Evolutionary conservation across 1,140 invertebrate genomes (phyloP).

Genomic region (Oryzaephilus surinamensis): DNA sequence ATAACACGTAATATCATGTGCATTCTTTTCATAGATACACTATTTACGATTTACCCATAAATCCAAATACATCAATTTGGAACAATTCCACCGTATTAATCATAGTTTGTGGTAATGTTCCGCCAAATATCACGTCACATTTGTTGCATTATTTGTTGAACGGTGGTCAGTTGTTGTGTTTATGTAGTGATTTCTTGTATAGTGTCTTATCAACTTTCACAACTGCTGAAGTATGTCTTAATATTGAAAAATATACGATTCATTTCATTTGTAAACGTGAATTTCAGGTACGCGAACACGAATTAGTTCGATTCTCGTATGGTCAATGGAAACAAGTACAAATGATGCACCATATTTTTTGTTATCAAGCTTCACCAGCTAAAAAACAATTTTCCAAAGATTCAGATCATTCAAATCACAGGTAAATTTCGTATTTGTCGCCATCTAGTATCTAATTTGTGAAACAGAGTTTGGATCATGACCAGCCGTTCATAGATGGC

Average conservation of each 20-base stretch:
- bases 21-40: slow-evolving; percentile 51
- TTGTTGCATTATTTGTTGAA: slow-evolving; percentile 61
- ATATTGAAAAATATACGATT: too few species aligned
- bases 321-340: slow-evolving; percentile 70
- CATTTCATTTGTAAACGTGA: too few species aligned
- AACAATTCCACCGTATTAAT: slow-evolving; percentile 59
- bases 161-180: slow-evolving; percentile 66
- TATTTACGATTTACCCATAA: slow-evolving; percentile 57
- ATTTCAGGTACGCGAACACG: slow-evolving; percentile 59
- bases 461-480: too few species aligned
- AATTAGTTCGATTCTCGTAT: slow-evolving; percentile 72
- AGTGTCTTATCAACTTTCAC: slow-evolving; percentile 66
- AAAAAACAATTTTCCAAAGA: slow-evolving; percentile 67
- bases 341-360: slow-evolving; percentile 79
- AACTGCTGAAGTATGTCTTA: slow-evolving; percentile 65
- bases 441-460: too few species aligned
- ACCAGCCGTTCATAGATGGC: too few species aligned
- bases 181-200: slow-evolving; percentile 73
- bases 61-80: slow-evolving; percentile 55
- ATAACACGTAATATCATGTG: too few species aligned
- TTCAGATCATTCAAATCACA: slow-evolving; percentile 29
- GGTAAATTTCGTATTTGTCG: too few species aligned
- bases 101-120: slow-evolving; percentile 65
- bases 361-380: slow-evolving; percentile 71
- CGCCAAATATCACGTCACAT: slow-evolving; percentile 48